phyloP scores from a whole-genome alignment of 23 tunicate species.

The Oikopleura albicans region DNA sequence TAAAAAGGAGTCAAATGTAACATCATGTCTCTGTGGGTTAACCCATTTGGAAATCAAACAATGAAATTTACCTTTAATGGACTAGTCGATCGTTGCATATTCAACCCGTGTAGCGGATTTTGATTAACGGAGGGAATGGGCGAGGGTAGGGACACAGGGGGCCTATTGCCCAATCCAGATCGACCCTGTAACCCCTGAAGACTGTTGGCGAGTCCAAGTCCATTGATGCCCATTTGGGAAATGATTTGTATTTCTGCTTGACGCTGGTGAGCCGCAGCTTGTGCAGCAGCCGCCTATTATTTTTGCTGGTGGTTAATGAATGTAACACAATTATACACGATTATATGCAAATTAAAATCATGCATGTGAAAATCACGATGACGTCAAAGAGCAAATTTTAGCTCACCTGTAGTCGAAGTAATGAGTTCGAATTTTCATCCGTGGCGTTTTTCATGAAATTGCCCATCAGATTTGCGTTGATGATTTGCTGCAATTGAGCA shows the following conservation, averaged over 20 bases:
- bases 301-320: too few species aligned
- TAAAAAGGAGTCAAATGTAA: too few species aligned
- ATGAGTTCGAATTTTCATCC: neutral
- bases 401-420: neutral
- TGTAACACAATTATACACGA: too few species aligned
- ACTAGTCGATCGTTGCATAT: too few species aligned
- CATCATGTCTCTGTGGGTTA: too few species aligned
- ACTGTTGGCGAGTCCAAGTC: neutral
- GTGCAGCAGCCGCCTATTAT: neutral
- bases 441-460: neutral
- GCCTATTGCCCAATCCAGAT: neutral
- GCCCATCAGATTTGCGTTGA: neutral
- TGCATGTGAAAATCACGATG: too few species aligned
- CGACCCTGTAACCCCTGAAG: neutral
- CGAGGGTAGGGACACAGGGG: neutral
- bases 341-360: too few species aligned
- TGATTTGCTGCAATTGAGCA: neutral
- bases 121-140: neutral
- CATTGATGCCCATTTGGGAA: neutral
- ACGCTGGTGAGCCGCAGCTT: neutral
- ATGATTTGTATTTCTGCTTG: neutral
- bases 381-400: too few species aligned
- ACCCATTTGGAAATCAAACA: too few species aligned
- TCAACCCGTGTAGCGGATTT: too few species aligned
- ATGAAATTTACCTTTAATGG: too few species aligned